phyloP scores from a whole-genome alignment of 2,888 invertebrate genomes.

The Rhyacophila evoluta region DNA sequence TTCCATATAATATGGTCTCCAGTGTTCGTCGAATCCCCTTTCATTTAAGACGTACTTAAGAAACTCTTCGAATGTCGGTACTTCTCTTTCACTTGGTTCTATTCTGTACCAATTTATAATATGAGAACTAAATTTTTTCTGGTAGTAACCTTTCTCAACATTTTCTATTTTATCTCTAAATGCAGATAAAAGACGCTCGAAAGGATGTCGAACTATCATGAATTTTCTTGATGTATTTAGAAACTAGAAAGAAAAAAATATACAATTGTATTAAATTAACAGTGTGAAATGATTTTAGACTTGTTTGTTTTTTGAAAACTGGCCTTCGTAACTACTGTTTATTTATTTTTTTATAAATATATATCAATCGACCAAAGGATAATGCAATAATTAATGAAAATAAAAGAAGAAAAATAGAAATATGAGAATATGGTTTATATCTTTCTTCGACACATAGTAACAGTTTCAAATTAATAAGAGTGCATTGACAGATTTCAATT shows the following conservation, averaged over 20 bases:
- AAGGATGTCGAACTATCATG: constrained; percentile 68
- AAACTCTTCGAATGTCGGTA: constrained; percentile 65
- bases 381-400: too few species aligned
- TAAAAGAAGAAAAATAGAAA: too few species aligned
- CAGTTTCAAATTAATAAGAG: too few species aligned
- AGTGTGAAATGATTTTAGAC: too few species aligned
- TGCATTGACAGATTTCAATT: too few species aligned
- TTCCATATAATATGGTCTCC: constrained; percentile 63
- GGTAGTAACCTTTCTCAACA: constrained; percentile 59
- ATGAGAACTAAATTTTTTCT: constrained; percentile 59
- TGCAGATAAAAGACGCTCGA: constrained; percentile 68
- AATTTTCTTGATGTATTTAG: constrained; percentile 61
- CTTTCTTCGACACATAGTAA: too few species aligned
- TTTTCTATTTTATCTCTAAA: constrained; percentile 67
- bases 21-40: constrained; percentile 64
- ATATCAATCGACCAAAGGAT: too few species aligned
- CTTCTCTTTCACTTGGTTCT: constrained; percentile 53
- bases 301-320: too few species aligned
- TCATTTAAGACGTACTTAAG: constrained; percentile 62
- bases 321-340: neutral
- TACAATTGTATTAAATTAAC: too few species aligned
- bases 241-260: constrained; percentile 43
- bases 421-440: too few species aligned
- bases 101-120: constrained; percentile 58
- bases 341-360: neutral